Percentiles rank a stretch among this genome's conserved stretches.
Evolutionary conservation across 1,140 invertebrate genomes (phyloP).

Genomic region (Brachionus angularis): DNA sequence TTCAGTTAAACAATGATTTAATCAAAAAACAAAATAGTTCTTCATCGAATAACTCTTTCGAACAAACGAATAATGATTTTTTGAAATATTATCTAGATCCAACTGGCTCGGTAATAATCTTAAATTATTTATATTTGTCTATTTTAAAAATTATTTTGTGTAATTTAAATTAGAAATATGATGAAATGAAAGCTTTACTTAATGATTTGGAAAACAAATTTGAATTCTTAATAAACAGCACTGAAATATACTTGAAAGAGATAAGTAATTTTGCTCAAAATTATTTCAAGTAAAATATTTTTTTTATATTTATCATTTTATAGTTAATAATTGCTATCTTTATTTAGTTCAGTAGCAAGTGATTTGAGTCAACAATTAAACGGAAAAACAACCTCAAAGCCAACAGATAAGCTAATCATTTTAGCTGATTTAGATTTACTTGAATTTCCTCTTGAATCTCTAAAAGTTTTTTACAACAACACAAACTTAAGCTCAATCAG

Average conservation of each 20-base stretch:
- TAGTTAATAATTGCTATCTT: too few species aligned
- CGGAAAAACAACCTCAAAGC: background rate
- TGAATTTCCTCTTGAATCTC: constrained; percentile 55
- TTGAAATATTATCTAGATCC: constrained; percentile 15
- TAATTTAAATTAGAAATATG: too few species aligned
- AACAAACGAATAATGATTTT: constrained; percentile 1
- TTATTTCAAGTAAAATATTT: too few species aligned
- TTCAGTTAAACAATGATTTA: constrained; percentile 34
- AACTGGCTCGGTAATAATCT: constrained; percentile 5
- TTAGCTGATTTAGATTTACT: constrained; percentile 53
- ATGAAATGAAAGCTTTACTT: background rate
- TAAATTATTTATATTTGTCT: too few species aligned
- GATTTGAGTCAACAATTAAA: background rate
- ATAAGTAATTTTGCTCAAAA: constrained; percentile 22
- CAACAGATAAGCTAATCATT: constrained; percentile 47
- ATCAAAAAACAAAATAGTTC: constrained; percentile 8
- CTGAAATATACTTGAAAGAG: background rate
- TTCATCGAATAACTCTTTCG: too few species aligned
- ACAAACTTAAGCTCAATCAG: constrained; percentile 50
- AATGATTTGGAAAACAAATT: constrained; percentile 30
- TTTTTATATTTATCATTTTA: too few species aligned
- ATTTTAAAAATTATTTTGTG: too few species aligned
- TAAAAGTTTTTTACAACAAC: constrained; percentile 48
- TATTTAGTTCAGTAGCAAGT: too few species aligned
- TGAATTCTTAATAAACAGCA: constrained; percentile 34